Percentiles rank a stretch among this genome's conserved stretches.
Conservation (phyloP, 2,888 invertebrate genomes). For the Parnassius mnemosyne region DNA sequence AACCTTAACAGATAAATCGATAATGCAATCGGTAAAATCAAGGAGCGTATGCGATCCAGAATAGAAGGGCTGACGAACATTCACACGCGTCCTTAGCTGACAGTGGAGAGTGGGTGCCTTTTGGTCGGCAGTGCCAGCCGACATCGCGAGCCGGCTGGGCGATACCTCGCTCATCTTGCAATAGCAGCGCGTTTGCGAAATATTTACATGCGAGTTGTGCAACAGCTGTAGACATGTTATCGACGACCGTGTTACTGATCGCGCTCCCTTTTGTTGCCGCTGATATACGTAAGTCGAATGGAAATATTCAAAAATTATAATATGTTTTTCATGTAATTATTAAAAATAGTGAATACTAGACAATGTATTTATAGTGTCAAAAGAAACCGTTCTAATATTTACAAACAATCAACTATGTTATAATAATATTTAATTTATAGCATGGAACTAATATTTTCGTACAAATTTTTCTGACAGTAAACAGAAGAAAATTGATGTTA, state of each 20-base stretch:
- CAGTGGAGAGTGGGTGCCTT: constrained; percentile 38
- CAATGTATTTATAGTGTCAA: too few relatives aligned
- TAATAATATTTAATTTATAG: too few relatives aligned
- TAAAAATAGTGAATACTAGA: too few relatives aligned
- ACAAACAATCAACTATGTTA: too few relatives aligned
- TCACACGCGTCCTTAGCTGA: constrained; percentile 47
- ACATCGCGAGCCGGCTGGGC: constrained; percentile 65
- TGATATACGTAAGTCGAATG: constrained; percentile 66
- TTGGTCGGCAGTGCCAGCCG: constrained; percentile 58
- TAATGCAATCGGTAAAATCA: constrained; percentile 29
- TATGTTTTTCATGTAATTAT: too few relatives aligned
- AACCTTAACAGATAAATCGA: constrained; percentile 25
- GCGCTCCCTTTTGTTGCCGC: constrained; percentile 62
- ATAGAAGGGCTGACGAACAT: constrained; percentile 49
- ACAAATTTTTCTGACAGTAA: too few relatives aligned
- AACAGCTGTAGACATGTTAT: constrained; percentile 55
- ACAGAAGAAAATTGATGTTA: too few relatives aligned
- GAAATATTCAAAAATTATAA: background rate
- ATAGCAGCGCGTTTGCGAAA: constrained; percentile 46
- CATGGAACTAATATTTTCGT: too few relatives aligned
- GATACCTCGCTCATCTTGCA: constrained; percentile 45
- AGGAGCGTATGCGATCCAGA: constrained; percentile 36
- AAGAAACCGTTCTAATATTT: too few relatives aligned
- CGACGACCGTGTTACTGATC: constrained; percentile 51
- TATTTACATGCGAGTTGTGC: constrained; percentile 47